Percentiles rank a stretch among this genome's conserved stretches.
Conservation (phyloP, 2,113 vertebrate genomes). For the Nyctibius bracteatus region DNA sequence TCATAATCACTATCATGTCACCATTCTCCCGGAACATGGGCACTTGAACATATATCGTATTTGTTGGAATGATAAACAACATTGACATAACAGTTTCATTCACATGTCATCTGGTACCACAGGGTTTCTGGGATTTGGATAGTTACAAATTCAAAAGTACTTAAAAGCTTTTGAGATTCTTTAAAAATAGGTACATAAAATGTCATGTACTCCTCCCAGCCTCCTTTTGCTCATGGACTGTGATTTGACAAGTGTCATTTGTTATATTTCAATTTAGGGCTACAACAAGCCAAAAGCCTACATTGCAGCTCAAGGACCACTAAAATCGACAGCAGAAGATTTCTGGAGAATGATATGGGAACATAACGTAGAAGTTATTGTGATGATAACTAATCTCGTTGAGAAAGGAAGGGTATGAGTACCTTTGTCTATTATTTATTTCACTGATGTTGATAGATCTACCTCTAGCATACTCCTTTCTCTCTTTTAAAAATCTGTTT, state of each 20-base stretch:
- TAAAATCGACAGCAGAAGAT: constrained; percentile 89
- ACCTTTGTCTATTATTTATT: not conserved
- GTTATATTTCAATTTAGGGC: constrained; percentile 77
- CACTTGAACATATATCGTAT: not conserved
- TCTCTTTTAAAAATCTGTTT: not conserved
- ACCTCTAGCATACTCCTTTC: not conserved
- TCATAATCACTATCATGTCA: not conserved
- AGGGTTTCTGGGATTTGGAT: not conserved
- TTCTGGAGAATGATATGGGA: constrained; percentile 99
- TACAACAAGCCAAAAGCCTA: constrained; percentile 90
- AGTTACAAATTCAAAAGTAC: not conserved
- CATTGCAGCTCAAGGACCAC: constrained; percentile 95
- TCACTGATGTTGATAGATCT: not conserved
- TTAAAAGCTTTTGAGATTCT: not conserved
- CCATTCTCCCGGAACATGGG: not conserved
- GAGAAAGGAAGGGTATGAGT: constrained; percentile 91
- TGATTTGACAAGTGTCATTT: not conserved
- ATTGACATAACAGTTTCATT: not conserved
- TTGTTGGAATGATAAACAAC: not conserved
- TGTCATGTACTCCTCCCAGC: not conserved
- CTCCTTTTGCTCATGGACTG: not conserved
- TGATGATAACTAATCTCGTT: constrained; percentile 98
- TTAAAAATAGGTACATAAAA: constrained; percentile 4
- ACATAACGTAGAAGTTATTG: constrained; percentile 88
- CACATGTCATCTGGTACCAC: not conserved